phyloP scores from a whole-genome alignment of 2,113 vertebrate genomes.

The Otolemur garnettii region DNA sequence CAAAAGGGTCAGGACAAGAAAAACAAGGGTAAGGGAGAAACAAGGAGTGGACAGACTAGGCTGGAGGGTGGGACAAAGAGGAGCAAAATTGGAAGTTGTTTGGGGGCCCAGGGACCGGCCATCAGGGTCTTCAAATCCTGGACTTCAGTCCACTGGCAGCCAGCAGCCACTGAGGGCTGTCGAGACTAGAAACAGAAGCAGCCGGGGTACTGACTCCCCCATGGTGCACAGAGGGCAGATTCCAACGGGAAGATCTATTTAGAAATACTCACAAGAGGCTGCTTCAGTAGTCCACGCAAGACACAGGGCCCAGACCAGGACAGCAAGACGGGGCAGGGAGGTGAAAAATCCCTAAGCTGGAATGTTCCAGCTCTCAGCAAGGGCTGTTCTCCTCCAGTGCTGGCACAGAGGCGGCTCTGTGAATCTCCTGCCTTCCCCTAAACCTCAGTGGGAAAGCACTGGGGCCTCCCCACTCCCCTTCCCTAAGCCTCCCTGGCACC shows the following conservation, averaged over 20 bases:
- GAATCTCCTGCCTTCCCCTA: too few species aligned
- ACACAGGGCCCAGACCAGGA: neutral
- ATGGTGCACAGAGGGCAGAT: neutral
- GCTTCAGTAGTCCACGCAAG: neutral
- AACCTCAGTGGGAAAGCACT: too few species aligned
- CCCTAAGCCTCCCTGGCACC: neutral
- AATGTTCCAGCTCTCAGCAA: neutral
- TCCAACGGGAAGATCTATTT: neutral
- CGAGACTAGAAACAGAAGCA: neutral
- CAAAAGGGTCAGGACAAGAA: neutral
- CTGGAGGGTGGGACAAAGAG: neutral
- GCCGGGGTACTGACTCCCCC: neutral
- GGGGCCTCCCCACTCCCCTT: too few species aligned
- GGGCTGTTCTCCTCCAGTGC: neutral
- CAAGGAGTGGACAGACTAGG: neutral
- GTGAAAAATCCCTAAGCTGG: neutral
- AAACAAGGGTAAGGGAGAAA: neutral
- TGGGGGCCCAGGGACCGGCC: neutral
- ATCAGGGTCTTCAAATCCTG: neutral
- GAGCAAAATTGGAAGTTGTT: neutral
- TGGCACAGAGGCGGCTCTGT: too few species aligned
- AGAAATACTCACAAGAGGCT: neutral
- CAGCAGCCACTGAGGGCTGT: too few species aligned
- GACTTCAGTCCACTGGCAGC: neutral
- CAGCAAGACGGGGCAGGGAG: neutral